Evolutionary conservation across 2,888 invertebrate genomes (phyloP).

Genomic region (Drosophila testacea): DNA sequence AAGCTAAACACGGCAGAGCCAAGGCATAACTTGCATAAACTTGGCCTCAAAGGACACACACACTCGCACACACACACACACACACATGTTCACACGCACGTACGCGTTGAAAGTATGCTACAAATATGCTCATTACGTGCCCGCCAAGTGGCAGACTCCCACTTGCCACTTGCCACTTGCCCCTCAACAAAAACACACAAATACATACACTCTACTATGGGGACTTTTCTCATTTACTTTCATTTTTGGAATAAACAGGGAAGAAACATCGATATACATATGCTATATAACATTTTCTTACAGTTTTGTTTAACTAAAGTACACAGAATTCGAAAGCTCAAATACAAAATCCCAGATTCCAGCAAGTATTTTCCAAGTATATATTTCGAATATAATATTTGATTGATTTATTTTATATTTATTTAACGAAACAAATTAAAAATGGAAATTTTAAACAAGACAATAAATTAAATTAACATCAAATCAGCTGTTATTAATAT

Average conservation of each 20-base stretch:
- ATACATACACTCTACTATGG: background rate
- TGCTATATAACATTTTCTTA: too few species aligned
- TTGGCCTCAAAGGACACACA: slow-evolving; percentile 69
- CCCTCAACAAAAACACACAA: slow-evolving; percentile 6
- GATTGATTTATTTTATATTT: too few species aligned
- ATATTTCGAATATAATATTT: too few species aligned
- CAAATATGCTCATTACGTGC: slow-evolving; percentile 79
- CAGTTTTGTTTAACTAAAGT: background rate
- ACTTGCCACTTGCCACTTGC: background rate
- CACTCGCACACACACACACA: slow-evolving; percentile 22
- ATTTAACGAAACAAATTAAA: too few species aligned
- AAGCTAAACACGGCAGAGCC: slow-evolving; percentile 42
- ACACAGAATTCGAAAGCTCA: slow-evolving; percentile 1
- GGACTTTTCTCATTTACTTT: background rate
- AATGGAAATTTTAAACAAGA: too few species aligned
- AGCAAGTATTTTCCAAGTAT: too few species aligned
- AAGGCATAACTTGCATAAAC: slow-evolving; percentile 74
- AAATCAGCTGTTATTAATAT: too few species aligned
- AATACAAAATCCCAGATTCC: background rate
- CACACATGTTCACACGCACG: slow-evolving; percentile 42
- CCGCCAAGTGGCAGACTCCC: slow-evolving; percentile 57
- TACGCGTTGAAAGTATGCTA: slow-evolving; percentile 72
- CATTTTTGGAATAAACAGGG: too few species aligned
- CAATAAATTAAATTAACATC: too few species aligned
- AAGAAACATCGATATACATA: too few species aligned